Evolutionary conservation across 2,888 invertebrate species (phyloP).

Genomic region (Drosophila koepferae): DNA sequence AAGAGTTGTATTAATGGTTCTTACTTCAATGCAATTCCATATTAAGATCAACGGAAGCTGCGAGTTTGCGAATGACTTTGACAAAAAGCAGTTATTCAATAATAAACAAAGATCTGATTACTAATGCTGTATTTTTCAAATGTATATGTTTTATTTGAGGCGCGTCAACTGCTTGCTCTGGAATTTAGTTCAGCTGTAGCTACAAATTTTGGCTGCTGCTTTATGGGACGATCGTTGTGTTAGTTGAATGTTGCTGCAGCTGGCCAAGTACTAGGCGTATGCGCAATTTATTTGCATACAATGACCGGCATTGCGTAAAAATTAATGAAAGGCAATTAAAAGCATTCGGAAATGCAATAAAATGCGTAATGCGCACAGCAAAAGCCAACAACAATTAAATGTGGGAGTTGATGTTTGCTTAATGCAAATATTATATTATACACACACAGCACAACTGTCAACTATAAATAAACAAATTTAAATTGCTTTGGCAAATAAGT

Average conservation of each 20-base stretch:
- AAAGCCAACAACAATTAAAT: slow-evolving; percentile 41
- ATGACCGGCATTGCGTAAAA: slow-evolving; percentile 77
- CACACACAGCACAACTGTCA: slow-evolving; percentile 48
- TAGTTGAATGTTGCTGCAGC: slow-evolving; percentile 35
- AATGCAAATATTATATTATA: slow-evolving; percentile 63
- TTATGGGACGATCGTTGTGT: slow-evolving; percentile 28
- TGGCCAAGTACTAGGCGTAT: slow-evolving; percentile 62
- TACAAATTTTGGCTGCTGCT: slow-evolving; percentile 25
- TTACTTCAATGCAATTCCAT: not conserved
- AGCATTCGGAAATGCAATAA: slow-evolving; percentile 78
- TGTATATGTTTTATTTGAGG: no score
- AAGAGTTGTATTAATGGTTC: no score
- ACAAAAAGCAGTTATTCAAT: not conserved
- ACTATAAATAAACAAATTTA: slow-evolving; percentile 61
- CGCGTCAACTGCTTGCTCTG: not conserved
- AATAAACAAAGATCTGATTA: not conserved
- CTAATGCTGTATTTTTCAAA: no score
- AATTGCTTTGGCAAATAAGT: slow-evolving; percentile 46
- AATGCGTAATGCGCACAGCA: slow-evolving; percentile 64
- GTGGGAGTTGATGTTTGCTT: slow-evolving; percentile 34
- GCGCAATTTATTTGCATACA: slow-evolving; percentile 78
- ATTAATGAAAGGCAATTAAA: slow-evolving; percentile 83
- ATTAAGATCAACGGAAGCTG: not conserved
- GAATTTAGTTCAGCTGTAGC: slow-evolving; percentile 22
- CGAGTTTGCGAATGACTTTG: no score